Percentiles rank a stretch among this genome's conserved stretches.
phyloP scores from a whole-genome alignment of 2,113 vertebrate genomes.

The Hystrix cristata region DNA sequence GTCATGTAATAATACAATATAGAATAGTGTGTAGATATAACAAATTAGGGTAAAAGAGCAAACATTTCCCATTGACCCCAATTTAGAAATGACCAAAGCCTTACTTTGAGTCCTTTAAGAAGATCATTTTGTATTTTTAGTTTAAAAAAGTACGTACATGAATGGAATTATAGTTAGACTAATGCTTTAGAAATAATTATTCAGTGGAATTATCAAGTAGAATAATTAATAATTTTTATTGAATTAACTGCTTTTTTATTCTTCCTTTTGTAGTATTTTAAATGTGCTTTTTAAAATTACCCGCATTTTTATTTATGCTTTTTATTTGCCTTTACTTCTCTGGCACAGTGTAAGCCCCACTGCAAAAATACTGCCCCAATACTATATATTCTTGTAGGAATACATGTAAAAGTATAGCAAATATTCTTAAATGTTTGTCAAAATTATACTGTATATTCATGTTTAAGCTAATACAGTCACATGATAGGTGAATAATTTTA shows the following conservation, averaged over 20 bases:
- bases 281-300: not conserved
- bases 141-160: not conserved
- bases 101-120: not conserved
- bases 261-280: not conserved
- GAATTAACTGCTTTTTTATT: not conserved
- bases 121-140: not conserved
- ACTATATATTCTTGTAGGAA: not conserved
- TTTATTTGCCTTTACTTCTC: not conserved
- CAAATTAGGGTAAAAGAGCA: not conserved
- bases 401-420: not conserved
- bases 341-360: not conserved
- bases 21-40: not conserved
- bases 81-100: not conserved
- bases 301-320: not conserved
- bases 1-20: not conserved
- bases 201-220: not conserved
- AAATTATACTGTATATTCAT: not conserved
- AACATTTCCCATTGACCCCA: not conserved
- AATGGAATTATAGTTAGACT: not conserved
- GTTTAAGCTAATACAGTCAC: not conserved
- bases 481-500: not conserved
- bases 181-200: not conserved
- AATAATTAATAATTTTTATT: not conserved
- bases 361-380: not conserved
- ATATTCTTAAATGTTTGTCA: not conserved